Percentiles rank a stretch among this genome's conserved stretches.
These are phyloP conservation scores for Mythimna lalbum DNA, from an alignment of 2,888 invertebrate species.

Conservation along the genomic window DNA sequence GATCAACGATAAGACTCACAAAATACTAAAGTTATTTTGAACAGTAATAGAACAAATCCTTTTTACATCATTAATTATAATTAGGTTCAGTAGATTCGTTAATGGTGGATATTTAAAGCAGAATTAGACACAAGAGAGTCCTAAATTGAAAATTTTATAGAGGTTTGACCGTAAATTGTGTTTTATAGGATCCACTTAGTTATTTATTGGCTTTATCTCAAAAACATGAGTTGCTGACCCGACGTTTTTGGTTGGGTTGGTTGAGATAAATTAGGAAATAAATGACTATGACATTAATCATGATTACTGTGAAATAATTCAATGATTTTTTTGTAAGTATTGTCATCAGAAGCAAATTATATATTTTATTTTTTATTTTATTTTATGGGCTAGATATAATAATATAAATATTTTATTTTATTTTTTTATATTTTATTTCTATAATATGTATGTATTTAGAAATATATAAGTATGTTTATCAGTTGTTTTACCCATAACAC, in stretches of 20 bases:
- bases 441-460: no score
- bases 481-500: no score
- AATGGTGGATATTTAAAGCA: conserved; percentile 42
- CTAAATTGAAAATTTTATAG: conserved; percentile 53
- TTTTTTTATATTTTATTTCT: no score
- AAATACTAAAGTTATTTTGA: conserved; percentile 1
- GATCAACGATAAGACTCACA: conserved; percentile 1
- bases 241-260: conserved; percentile 4
- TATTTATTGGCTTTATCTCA: conserved; percentile 55
- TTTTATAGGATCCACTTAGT: conserved; percentile 43
- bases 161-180: conserved; percentile 50
- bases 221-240: conserved; percentile 30
- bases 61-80: conserved; percentile 30
- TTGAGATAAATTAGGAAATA: background rate
- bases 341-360: background rate
- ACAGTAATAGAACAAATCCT: conserved; percentile 30
- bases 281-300: background rate
- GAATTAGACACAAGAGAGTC: conserved; percentile 56
- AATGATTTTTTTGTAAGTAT: no score
- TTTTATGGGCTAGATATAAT: no score
- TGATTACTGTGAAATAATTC: background rate
- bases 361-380: no score
- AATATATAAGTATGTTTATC: no score
- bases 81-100: conserved; percentile 25
- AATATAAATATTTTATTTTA: no score